Conservation (phyloP, 2,113 vertebrate species). For the Phocoena phocoena region DNA sequence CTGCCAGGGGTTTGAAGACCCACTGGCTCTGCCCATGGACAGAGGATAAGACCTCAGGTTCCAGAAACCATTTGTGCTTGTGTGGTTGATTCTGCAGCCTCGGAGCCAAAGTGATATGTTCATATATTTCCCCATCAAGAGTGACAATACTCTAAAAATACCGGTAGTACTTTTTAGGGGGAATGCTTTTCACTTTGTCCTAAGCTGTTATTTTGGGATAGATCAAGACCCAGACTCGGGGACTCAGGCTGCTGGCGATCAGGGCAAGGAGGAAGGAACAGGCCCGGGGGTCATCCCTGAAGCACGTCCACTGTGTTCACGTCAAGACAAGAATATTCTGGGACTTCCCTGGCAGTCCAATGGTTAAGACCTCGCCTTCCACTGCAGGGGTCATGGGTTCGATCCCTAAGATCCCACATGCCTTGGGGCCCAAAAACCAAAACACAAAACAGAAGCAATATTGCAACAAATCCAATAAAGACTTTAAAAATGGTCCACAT, state of each 20-base stretch:
- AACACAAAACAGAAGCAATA: no score
- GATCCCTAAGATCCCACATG: no score
- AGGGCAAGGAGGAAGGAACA: neutral
- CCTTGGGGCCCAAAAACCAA: no score
- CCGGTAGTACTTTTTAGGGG: neutral
- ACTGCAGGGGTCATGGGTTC: no score
- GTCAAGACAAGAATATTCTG: fast-evolving
- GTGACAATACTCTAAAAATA: neutral
- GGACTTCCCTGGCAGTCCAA: no score
- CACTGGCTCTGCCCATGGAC: fast-evolving
- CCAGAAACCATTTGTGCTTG: no score
- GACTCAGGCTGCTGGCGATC: neutral
- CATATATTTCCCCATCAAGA: neutral
- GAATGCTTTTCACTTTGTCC: neutral
- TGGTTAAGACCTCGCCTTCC: no score
- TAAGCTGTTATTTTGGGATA: neutral
- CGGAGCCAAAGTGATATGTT: no score
- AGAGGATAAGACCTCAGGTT: neutral
- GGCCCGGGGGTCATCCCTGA: fast-evolving
- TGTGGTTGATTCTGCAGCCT: neutral
- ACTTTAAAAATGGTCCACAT: no score
- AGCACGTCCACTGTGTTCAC: fast-evolving
- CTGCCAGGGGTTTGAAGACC: neutral
- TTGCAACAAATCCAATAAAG: no score
- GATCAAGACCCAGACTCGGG: neutral